Percentiles rank a stretch among this genome's conserved stretches.
Evolutionary conservation across 2,113 vertebrate genomes (phyloP).

Genomic region (Carlito syrichta): DNA sequence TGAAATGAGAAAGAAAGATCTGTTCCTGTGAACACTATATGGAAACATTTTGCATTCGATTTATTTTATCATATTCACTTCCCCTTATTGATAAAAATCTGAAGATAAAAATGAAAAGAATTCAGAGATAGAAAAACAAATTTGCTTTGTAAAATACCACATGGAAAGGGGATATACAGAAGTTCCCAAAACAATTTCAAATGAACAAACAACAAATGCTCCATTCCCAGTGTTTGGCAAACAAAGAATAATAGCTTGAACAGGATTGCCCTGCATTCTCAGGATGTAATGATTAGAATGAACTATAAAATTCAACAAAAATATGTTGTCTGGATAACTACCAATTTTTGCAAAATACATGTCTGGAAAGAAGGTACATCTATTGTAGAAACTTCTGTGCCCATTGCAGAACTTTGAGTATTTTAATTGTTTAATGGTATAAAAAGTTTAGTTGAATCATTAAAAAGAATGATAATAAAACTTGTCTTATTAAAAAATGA

Average conservation of each 20-base stretch:
- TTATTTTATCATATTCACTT: background rate
- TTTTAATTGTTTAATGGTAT: no score
- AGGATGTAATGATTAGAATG: background rate
- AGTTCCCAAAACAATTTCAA: background rate
- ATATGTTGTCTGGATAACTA: background rate
- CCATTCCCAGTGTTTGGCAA: background rate
- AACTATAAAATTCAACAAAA: background rate
- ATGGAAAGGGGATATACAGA: background rate
- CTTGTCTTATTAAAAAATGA: no score
- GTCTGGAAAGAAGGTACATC: no score
- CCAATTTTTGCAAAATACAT: background rate
- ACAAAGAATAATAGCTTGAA: background rate
- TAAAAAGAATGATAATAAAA: no score
- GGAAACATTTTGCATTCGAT: background rate
- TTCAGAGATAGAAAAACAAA: background rate
- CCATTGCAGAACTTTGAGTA: no score
- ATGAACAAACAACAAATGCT: background rate
- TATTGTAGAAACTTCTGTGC: no score
- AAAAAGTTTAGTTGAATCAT: no score
- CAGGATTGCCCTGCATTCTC: background rate
- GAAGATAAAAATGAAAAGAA: background rate
- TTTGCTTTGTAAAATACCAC: background rate
- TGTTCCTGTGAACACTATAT: background rate
- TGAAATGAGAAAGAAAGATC: background rate
- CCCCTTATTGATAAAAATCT: background rate